Evolutionary conservation across 2,797 vertebrate species (phyloP).

Genomic region (Vultur gryphus): DNA sequence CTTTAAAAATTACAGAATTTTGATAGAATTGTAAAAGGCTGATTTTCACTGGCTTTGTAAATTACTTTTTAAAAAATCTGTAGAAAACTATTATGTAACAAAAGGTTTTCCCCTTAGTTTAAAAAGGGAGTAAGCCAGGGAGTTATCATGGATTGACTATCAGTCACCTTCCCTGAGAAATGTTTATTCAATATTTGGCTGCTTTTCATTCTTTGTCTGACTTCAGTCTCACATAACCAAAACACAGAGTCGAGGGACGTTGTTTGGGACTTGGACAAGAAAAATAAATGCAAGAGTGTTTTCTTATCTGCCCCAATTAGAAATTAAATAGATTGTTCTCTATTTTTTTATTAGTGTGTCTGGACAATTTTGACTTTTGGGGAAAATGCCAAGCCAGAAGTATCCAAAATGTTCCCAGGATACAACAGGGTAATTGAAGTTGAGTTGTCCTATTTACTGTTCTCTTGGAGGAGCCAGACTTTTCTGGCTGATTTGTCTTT

Average conservation of each 20-base stretch:
- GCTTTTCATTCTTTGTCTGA: not conserved
- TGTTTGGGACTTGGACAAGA: not conserved
- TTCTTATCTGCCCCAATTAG: not conserved
- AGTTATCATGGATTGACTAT: not conserved
- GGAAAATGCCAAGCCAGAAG: conserved; percentile 28
- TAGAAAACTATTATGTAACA: not conserved
- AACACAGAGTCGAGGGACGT: not conserved
- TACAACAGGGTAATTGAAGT: not conserved
- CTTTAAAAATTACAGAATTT: not conserved
- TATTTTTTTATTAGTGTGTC: not conserved
- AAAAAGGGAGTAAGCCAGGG: not conserved
- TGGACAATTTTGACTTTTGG: not conserved
- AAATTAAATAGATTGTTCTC: not conserved
- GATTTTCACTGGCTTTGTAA: not conserved
- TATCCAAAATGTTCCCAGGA: not conserved
- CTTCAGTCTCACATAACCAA: not conserved
- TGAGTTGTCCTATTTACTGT: not conserved
- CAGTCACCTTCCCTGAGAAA: not conserved
- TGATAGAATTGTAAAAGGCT: not conserved
- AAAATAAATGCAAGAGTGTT: not conserved
- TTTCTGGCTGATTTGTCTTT: not conserved
- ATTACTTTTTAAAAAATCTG: not conserved
- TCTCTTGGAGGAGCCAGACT: not conserved
- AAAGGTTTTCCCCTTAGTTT: not conserved
- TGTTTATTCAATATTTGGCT: not conserved